Conservation (phyloP, 1,140 invertebrate species). For the Homalodisca vitripennis region DNA sequence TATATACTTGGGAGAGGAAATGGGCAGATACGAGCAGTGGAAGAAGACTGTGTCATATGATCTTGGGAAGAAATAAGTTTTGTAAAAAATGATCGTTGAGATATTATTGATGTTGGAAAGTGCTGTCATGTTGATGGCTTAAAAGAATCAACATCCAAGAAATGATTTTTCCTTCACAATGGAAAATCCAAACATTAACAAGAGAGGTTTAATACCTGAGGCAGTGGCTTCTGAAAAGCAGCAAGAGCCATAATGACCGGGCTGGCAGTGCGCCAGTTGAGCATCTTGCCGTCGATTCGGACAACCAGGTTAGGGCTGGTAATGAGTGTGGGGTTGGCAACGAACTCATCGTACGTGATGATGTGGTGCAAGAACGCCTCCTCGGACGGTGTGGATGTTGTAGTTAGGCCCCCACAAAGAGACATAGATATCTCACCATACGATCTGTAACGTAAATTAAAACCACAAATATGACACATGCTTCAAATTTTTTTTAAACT, state of each 20-base stretch:
- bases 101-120: too few species aligned
- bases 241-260: constrained; percentile 83
- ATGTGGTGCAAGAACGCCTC: constrained; percentile 73
- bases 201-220: constrained; percentile 61
- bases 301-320: constrained; percentile 85
- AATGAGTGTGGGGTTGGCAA: constrained; percentile 73
- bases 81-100: too few species aligned
- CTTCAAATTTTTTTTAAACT: too few species aligned
- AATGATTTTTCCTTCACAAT: too few species aligned
- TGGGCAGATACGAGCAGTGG: too few species aligned
- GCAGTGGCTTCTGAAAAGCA: constrained; percentile 79
- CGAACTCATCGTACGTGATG: constrained; percentile 81
- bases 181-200: too few species aligned
- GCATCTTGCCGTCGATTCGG: constrained; percentile 82
- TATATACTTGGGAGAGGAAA: too few species aligned
- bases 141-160: too few species aligned
- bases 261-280: constrained; percentile 85
- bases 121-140: too few species aligned
- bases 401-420: constrained; percentile 73
- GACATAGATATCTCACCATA: constrained; percentile 69
- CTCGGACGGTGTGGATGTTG: constrained; percentile 57
- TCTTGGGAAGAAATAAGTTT: too few species aligned
- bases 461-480: too few species aligned
- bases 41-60: too few species aligned
- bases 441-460: constrained; percentile 50